Conservation (phyloP, 2,113 vertebrate species). For the Nannobrachium achirus region DNA sequence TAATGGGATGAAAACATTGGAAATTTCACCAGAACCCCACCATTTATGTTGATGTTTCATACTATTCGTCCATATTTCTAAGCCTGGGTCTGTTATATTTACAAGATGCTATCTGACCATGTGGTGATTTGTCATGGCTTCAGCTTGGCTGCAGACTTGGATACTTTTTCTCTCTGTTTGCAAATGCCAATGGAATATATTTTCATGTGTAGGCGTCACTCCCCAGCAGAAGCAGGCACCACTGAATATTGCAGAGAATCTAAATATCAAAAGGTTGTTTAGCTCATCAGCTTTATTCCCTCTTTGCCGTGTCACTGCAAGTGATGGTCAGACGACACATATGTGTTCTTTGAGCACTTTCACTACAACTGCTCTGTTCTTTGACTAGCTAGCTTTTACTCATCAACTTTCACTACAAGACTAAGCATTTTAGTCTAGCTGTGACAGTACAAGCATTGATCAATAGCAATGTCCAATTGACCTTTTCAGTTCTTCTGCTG, state of each 20-base stretch:
- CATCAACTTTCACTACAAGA: constrained; percentile 37
- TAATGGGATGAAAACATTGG: too few relatives aligned
- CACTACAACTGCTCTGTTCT: constrained; percentile 23
- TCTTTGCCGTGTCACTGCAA: neutral
- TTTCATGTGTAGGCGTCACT: constrained; percentile 76
- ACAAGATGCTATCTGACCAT: constrained; percentile 72
- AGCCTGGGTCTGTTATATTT: constrained; percentile 57
- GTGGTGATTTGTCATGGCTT: constrained; percentile 82
- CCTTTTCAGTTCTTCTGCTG: neutral
- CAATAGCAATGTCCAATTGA: neutral
- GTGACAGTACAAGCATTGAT: neutral
- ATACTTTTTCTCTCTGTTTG: constrained; percentile 67
- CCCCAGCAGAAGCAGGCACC: constrained; percentile 47
- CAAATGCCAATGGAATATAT: constrained; percentile 79
- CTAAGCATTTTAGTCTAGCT: neutral
- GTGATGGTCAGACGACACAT: neutral
- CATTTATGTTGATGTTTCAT: neutral
- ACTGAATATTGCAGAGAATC: constrained; percentile 33
- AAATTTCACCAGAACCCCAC: neutral
- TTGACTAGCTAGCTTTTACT: constrained; percentile 40
- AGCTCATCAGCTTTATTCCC: constrained; percentile 4
- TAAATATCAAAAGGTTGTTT: constrained; percentile 24
- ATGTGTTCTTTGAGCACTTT: constrained; percentile 26
- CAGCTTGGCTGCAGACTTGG: constrained; percentile 76
- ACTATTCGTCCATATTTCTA: neutral